phyloP scores from a whole-genome alignment of 2,113 vertebrate genomes.

The Perognathus longimembris region DNA sequence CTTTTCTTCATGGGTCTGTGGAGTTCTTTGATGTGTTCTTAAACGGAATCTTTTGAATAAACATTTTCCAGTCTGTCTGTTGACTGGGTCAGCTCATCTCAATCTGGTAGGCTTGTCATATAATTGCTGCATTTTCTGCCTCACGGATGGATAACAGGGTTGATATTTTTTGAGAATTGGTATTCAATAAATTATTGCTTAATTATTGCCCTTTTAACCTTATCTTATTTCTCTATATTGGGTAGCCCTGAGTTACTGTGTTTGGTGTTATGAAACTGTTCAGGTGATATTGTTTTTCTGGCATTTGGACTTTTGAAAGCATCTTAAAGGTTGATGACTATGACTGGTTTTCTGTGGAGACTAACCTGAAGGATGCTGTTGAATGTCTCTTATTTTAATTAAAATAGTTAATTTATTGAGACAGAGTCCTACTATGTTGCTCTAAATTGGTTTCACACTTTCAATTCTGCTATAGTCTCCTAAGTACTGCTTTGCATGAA shows the following conservation, averaged over 20 bases:
- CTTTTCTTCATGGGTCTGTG: neutral
- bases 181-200: neutral
- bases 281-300: neutral
- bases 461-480: no score
- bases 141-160: neutral
- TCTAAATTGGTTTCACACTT: no score
- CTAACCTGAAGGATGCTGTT: constrained; percentile 1
- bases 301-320: neutral
- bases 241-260: neutral
- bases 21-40: neutral
- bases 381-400: neutral
- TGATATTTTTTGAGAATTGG: neutral
- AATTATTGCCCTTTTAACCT: neutral
- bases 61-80: neutral
- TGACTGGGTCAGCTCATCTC: neutral
- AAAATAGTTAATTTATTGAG: no score
- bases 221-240: neutral
- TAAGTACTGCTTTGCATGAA: no score
- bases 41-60: neutral
- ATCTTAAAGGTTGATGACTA: neutral
- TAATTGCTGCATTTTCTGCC: neutral
- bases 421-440: no score
- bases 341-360: neutral
- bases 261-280: neutral
- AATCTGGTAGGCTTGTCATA: neutral